Percentiles rank a stretch among this genome's conserved stretches.
Conservation (phyloP, 1,140 invertebrate genomes). For the Drosophila oshimai region DNA sequence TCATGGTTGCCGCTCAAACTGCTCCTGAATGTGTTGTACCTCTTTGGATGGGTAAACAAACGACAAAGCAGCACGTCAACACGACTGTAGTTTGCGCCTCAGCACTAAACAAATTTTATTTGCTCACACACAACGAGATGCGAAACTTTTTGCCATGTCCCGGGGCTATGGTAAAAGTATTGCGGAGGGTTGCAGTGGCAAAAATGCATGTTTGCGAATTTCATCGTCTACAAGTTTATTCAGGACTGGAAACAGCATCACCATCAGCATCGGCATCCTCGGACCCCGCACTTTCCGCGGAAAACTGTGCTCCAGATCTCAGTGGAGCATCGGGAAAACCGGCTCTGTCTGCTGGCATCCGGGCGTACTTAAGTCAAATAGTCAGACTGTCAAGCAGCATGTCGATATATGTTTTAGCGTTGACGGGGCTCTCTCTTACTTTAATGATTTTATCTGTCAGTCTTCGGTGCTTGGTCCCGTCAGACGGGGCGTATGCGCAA, state of each 20-base stretch:
- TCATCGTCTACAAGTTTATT: conserved; percentile 75
- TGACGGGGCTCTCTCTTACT: conserved; percentile 44
- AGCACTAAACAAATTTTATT: conserved; percentile 50
- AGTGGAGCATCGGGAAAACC: conserved; percentile 8
- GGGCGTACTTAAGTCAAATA: conserved; percentile 71
- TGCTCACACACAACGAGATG: conserved; percentile 35
- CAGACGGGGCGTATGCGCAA: conserved; percentile 63
- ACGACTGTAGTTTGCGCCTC: conserved; percentile 43
- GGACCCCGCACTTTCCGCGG: conserved; percentile 8
- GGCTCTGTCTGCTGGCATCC: conserved; percentile 43
- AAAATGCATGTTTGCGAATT: conserved; percentile 64
- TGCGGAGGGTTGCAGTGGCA: neutral
- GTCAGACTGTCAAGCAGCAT: conserved; percentile 73
- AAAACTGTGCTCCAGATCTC: conserved; percentile 12
- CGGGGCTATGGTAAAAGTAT: conserved; percentile 2
- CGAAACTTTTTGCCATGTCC: conserved; percentile 33
- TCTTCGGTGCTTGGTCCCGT: conserved; percentile 18
- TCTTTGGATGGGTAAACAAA: conserved; percentile 30
- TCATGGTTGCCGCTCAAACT: conserved; percentile 8
- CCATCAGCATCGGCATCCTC: conserved; percentile 23
- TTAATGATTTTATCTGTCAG: conserved; percentile 73
- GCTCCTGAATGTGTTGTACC: neutral
- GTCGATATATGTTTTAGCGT: conserved; percentile 66
- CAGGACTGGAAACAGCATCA: conserved; percentile 38
- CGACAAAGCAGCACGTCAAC: conserved; percentile 50